A percentile compares a stretch with the other conserved stretches of the same genome.
Evolutionary conservation across 2,113 vertebrate species (phyloP).

Genomic region (Calidris pygmaea): DNA sequence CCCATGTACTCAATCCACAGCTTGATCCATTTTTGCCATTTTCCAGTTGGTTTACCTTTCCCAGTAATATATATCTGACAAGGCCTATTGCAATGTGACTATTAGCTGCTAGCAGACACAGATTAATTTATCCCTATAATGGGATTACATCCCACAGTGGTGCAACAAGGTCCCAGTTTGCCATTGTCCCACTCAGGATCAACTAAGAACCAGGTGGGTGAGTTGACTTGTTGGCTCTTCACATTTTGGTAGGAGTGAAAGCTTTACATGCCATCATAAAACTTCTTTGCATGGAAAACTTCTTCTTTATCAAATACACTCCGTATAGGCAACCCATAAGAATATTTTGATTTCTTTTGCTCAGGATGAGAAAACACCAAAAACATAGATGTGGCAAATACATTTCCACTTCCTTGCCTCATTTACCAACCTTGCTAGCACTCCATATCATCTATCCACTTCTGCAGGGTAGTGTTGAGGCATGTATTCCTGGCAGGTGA

Average conservation of each 20-base stretch:
- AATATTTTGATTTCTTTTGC: not conserved
- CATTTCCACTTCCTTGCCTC: not conserved
- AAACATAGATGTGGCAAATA: not conserved
- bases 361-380: not conserved
- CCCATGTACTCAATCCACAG: not conserved
- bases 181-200: not conserved
- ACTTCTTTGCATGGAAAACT: not conserved
- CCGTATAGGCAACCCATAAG: not conserved
- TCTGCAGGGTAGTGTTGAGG: not conserved
- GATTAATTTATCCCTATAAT: not conserved
- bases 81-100: not conserved
- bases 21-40: not conserved
- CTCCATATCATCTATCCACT: not conserved
- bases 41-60: not conserved
- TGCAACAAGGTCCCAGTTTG: not conserved
- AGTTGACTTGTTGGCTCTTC: not conserved
- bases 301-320: not conserved
- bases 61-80: not conserved
- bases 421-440: not conserved
- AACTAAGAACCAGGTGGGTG: not conserved
- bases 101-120: not conserved
- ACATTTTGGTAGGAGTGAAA: not conserved
- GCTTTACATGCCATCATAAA: not conserved
- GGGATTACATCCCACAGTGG: not conserved
- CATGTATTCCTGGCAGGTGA: not conserved